Evolutionary conservation across 1,140 invertebrate species (phyloP), one percentile per base, ranked within the genome.

Genomic region (Heliothis virescens): DNA sequence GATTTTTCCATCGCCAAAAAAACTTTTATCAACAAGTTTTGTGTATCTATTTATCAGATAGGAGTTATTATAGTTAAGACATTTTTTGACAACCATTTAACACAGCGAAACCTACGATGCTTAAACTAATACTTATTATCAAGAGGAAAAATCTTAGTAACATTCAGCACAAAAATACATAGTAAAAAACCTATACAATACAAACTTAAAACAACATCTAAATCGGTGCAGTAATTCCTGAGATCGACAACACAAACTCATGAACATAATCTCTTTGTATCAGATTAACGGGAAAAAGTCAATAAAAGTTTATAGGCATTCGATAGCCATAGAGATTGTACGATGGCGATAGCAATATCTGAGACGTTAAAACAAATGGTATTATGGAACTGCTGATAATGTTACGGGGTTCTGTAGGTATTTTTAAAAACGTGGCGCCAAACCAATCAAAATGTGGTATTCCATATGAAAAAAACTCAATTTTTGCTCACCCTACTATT

Each of bases 281-380:
- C 34, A 41, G 29, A 63, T 41, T n/a, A 63, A 34, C 29, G 60
- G 60, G 57, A 59, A 59, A 13, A 41, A 63, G 34, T 41, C 60
- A 15, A 63, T 63, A 63, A 63, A 41, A 63, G 60, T 63, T 63
- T 41, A 63, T 63, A 41, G 60, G 7, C 29, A 63, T 41, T 63
- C 60, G 60, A 63, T 41, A 41, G 29, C 60, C 13, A 41, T 63
- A n/a, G 15, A 63, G 29, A 63, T 63, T 26, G 60, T 41, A 3
- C 12, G 60, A 63, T 41, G 26, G 29, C 15, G 29, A 15, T 41
- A 62, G 16, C 29, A n/a, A 59, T 18, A 63, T 41, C 34, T 41
- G 5, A 41, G 29, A 63, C 13, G 15, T 63, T 41, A n/a, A 34
- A 16, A 41, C 29, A 62, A 34, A 62, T 62, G 15, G 60, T 41